Conservation (phyloP, 2,797 vertebrate species). For the Danio aesculapii region DNA sequence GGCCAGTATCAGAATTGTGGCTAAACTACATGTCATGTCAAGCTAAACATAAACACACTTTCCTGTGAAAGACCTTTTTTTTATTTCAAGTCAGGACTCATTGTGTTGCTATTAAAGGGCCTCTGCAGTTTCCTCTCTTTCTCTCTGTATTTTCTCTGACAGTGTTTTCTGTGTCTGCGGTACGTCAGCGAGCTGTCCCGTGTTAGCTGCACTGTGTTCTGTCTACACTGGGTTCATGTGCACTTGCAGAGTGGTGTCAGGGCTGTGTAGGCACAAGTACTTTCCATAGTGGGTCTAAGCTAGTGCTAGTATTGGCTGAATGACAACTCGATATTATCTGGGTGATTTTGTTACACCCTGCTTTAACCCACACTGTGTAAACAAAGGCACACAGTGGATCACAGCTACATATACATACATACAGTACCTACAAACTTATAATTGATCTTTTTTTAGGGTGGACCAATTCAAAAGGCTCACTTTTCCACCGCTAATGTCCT, state of each 20-base stretch:
- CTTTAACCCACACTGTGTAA: constrained; percentile 32
- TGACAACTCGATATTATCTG: constrained; percentile 31
- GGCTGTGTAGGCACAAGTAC: constrained; percentile 37
- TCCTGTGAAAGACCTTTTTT: constrained; percentile 19
- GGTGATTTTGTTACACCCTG: constrained; percentile 31
- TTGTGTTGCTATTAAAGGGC: constrained; percentile 42
- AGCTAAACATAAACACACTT: constrained; percentile 50
- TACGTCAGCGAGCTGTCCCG: constrained; percentile 31
- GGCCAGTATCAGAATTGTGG: constrained; percentile 33
- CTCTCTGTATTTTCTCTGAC: constrained; percentile 32
- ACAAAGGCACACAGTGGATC: constrained; percentile 42
- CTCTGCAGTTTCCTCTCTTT: constrained; percentile 36
- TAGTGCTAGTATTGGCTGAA: constrained; percentile 39
- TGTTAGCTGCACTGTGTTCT: constrained; percentile 45
- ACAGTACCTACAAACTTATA: not conserved
- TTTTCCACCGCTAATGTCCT: constrained; percentile 35
- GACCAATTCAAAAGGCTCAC: constrained; percentile 37
- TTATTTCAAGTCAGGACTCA: constrained; percentile 43
- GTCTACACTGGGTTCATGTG: constrained; percentile 18
- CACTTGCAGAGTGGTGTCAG: constrained; percentile 1
- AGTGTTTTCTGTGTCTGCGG: constrained; percentile 45
- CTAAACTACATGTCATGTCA: constrained; percentile 29
- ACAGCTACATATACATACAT: constrained; percentile 11
- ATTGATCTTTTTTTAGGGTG: constrained; percentile 43
- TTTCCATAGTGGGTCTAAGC: constrained; percentile 48